Percentiles rank a stretch among this genome's conserved stretches.
Evolutionary conservation across 2,113 vertebrate species (phyloP).

Genomic region (Cottus gobio): DNA sequence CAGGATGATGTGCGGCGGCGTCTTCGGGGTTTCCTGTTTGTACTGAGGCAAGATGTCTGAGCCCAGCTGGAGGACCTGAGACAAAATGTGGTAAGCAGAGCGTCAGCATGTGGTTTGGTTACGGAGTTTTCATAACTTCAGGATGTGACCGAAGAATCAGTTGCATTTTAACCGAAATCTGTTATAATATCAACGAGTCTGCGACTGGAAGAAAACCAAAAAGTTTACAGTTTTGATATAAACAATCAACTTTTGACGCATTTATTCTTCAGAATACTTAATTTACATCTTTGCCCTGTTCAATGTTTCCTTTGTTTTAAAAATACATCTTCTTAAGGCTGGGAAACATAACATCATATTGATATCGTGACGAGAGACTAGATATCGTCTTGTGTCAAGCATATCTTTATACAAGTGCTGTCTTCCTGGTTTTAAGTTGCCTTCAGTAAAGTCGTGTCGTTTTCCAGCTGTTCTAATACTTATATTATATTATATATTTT

Average conservation of each 20-base stretch:
- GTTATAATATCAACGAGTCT: too few species aligned
- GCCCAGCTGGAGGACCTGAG: conserved; percentile 94
- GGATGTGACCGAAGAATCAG: neutral
- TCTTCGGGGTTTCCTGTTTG: conserved; percentile 98
- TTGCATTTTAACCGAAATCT: neutral
- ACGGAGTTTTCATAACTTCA: neutral
- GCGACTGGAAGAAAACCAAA: neutral
- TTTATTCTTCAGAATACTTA: neutral
- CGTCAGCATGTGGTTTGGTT: neutral
- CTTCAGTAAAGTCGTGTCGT: neutral
- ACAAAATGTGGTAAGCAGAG: neutral
- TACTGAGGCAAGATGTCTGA: conserved; percentile 98
- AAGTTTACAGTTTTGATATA: too few species aligned
- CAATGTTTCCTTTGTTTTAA: neutral
- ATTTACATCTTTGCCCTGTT: neutral
- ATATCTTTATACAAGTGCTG: too few species aligned
- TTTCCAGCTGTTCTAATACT: neutral
- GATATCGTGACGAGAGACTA: neutral
- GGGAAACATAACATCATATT: neutral
- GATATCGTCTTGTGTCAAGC: neutral
- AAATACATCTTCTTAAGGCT: neutral
- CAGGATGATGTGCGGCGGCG: conserved; percentile 96
- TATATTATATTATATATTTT: too few species aligned
- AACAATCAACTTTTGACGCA: too few species aligned
- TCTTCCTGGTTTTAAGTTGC: neutral